These are phyloP conservation scores for Cyprinella venusta DNA, from an alignment of 2,797 vertebrate genomes.

Conservation along the genomic window DNA sequence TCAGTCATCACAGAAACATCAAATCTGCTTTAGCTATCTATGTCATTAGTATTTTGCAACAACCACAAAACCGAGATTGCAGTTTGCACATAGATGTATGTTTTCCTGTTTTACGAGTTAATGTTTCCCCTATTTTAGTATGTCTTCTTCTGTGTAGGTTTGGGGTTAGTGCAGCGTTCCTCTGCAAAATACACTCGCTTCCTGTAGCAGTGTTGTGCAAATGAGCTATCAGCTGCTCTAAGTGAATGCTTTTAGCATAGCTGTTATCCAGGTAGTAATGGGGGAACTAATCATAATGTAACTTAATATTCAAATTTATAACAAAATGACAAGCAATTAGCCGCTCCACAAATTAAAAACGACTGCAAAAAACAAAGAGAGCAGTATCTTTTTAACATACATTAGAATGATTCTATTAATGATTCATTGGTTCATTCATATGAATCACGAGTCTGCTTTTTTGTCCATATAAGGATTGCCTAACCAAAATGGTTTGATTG, in stretches of 20 bases:
- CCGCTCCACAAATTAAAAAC: not conserved
- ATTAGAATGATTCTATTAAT: not conserved
- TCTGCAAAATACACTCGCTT: constrained; percentile 63
- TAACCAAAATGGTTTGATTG: not conserved
- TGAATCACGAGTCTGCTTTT: not conserved
- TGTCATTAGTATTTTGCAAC: not conserved
- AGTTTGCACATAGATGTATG: constrained; percentile 46
- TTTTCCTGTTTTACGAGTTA: constrained; percentile 74
- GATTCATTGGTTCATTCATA: too few species aligned
- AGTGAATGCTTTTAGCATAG: not conserved
- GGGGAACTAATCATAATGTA: not conserved
- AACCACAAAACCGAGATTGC: constrained; percentile 64
- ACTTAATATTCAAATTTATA: not conserved
- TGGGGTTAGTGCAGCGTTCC: constrained; percentile 43
- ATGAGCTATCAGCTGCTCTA: not conserved
- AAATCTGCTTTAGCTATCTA: not conserved
- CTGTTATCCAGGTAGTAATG: not conserved
- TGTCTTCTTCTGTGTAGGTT: constrained; percentile 51
- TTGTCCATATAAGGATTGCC: not conserved
- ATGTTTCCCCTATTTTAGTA: constrained; percentile 46
- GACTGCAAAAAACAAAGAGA: too few species aligned
- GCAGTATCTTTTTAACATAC: not conserved
- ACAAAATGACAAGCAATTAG: not conserved
- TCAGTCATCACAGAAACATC: not conserved
- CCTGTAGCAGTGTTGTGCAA: constrained; percentile 59